Evolutionary conservation across 2,888 invertebrate genomes (phyloP).

Genomic region (Spisula subtruncata): DNA sequence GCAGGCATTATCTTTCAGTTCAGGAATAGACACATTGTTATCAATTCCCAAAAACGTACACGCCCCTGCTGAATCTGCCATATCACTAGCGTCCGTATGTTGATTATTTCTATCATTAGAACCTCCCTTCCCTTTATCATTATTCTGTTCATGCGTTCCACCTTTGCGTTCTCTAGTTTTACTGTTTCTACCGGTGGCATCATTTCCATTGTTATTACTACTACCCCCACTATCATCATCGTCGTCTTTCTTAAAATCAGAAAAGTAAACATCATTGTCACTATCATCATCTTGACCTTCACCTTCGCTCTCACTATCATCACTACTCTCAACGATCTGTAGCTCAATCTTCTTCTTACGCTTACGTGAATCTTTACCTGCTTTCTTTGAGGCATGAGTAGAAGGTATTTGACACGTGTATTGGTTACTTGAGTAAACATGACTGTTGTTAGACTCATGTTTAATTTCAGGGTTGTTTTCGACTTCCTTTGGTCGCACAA

Average conservation of each 20-base stretch:
- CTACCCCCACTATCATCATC: slow-evolving; percentile 26
- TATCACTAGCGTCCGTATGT: neutral
- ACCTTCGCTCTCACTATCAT: slow-evolving; percentile 49
- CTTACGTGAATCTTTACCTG: neutral
- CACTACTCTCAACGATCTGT: neutral
- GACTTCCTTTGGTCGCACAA: neutral
- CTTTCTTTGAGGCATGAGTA: neutral
- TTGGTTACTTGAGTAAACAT: neutral
- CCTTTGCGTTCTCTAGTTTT: neutral
- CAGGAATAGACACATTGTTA: too few species aligned
- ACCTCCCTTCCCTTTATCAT: neutral
- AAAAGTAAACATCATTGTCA: slow-evolving; percentile 19
- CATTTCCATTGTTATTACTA: slow-evolving; percentile 13
- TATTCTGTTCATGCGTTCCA: slow-evolving; percentile 4
- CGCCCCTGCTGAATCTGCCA: neutral
- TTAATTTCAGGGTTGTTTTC: neutral
- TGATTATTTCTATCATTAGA: neutral
- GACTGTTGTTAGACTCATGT: neutral
- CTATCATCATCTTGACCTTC: slow-evolving; percentile 45
- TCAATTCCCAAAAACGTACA: too few species aligned
- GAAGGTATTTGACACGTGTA: neutral
- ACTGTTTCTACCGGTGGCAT: slow-evolving; percentile 22
- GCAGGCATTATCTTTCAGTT: neutral
- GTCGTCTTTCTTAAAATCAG: slow-evolving; percentile 18
- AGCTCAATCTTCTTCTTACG: neutral